Base-by-base conservation (phyloP, 1,140 invertebrate genomes). In the Chlorops oryzae region DNA sequence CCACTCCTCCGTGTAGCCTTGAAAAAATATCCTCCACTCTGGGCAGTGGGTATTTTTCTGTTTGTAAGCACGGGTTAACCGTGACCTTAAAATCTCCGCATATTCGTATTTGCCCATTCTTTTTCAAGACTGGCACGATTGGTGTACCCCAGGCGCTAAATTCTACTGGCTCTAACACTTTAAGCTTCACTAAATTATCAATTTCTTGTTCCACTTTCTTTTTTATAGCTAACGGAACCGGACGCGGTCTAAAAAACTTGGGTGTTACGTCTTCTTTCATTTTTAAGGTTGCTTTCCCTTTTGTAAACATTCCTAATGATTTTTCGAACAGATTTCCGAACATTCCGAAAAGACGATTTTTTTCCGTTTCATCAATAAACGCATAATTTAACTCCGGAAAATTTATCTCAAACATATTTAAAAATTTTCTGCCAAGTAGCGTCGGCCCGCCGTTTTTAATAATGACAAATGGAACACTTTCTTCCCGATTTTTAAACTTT, bases 401-500 rank as follows among this genome's bases (percentile, higher is more conserved):
- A n/a, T n/a, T n/a, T n/a, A n/a, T n/a, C n/a, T n/a, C n/a, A n/a
- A n/a, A n/a, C n/a, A n/a, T n/a, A n/a, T n/a, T n/a, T n/a, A n/a
- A n/a, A n/a, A n/a, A n/a, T n/a, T n/a, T n/a, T n/a, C n/a, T n/a
- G n/a, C n/a, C n/a, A n/a, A n/a, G n/a, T n/a, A n/a, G n/a, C n/a
- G n/a, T n/a, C n/a, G n/a, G n/a, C n/a, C n/a, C n/a, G n/a, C n/a
- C n/a, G 15, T 37, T 44, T 27, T 56, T 47, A 25, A 65, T 55
- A 17, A 68, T 53, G 38, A 59, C 54, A 45, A 51, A 17, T 34
- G 52, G 18, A 24, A 57, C 34, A 21, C 39, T 15, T 7, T 46
- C 23, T 6, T 3, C 9, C 23, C 40, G 20, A 39, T 24, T 6
- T 3, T 25, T 24, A 20, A 28, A 46, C 46, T 27, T 7, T 22